Evolutionary conservation across 2,113 vertebrate genomes (phyloP).

Genomic region (Cisticola juncidis): DNA sequence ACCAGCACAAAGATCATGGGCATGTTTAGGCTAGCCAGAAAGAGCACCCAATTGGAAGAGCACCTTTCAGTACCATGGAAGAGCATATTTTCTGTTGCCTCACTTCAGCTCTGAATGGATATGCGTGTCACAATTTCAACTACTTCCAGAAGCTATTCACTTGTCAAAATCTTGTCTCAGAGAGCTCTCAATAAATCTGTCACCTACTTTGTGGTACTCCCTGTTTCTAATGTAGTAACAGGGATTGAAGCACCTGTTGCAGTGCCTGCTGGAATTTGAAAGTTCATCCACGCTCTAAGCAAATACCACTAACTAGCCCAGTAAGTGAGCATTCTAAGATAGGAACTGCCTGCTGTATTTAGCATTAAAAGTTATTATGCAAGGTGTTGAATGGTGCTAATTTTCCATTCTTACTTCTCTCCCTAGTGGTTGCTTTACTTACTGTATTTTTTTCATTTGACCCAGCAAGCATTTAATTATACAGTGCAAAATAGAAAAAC

Average conservation of each 20-base stretch:
- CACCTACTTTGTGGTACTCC: background rate
- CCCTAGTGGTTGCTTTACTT: background rate
- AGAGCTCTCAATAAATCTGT: background rate
- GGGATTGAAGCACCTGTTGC: background rate
- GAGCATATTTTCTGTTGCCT: background rate
- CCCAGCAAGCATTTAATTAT: background rate
- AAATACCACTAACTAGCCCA: background rate
- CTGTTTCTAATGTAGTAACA: background rate
- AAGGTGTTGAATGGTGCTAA: background rate
- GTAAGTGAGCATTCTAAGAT: background rate
- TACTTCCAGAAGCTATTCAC: background rate
- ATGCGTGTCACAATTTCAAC: accelerated
- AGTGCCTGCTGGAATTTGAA: background rate
- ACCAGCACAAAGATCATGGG: background rate
- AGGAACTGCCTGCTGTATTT: background rate
- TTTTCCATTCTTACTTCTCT: background rate
- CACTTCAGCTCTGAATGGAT: background rate
- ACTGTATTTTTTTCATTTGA: background rate
- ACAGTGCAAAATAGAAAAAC: background rate
- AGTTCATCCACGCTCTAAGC: background rate
- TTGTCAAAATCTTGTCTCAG: background rate
- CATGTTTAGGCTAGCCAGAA: background rate
- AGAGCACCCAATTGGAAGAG: background rate
- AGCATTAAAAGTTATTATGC: background rate
- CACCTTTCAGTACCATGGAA: background rate